These are phyloP conservation scores for Sebastiscus tertius DNA, from an alignment of 2,797 vertebrate species.

Conservation along the genomic window DNA sequence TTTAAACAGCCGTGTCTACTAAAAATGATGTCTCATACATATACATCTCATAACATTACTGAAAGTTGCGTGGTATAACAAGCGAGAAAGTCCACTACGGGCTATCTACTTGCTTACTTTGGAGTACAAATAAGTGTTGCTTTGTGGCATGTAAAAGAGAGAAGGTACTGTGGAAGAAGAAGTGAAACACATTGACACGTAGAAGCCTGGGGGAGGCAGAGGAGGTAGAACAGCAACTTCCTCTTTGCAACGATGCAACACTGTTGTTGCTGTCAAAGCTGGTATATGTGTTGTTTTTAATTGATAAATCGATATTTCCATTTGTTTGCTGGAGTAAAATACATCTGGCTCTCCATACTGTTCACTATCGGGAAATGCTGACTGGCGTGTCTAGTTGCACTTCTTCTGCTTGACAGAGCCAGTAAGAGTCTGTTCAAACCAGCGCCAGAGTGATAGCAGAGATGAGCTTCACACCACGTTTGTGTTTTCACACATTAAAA, in stretches of 20 bases:
- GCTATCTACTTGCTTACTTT: not conserved
- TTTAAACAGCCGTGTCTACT: too few species aligned
- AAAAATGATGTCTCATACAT: too few species aligned
- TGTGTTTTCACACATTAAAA: conserved; percentile 35
- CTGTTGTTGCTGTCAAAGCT: not conserved
- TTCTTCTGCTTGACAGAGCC: not conserved
- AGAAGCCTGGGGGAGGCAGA: not conserved
- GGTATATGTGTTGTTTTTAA: not conserved
- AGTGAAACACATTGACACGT: not conserved
- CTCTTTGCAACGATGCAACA: not conserved
- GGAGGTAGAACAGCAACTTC: not conserved
- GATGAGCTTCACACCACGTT: not conserved
- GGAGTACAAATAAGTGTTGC: not conserved
- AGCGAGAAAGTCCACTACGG: too few species aligned
- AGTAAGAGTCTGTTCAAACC: not conserved
- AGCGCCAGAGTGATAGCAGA: not conserved
- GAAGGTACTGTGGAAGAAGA: not conserved
- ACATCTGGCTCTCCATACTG: not conserved
- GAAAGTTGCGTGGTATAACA: too few species aligned
- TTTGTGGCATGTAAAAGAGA: not conserved
- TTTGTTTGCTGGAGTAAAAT: not conserved
- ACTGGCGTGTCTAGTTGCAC: not conserved
- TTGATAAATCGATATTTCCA: not conserved
- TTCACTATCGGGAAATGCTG: not conserved
- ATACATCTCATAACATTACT: too few species aligned